phyloP scores from a whole-genome alignment of 2,888 invertebrate species.

The Tenthredo distinguenda region DNA sequence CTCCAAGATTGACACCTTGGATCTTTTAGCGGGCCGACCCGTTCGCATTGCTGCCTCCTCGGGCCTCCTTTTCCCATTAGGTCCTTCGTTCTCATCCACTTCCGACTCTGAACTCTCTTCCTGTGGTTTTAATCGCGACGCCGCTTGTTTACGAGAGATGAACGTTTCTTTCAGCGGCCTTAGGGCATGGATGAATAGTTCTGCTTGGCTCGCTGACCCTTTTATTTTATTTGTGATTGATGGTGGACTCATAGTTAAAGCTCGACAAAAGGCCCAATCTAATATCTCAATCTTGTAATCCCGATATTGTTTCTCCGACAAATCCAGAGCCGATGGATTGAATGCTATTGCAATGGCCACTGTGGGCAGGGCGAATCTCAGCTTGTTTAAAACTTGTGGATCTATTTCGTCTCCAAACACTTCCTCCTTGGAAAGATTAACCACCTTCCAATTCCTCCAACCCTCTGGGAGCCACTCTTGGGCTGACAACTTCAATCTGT shows the following conservation, averaged over 20 bases:
- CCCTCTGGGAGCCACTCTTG: conserved; percentile 49
- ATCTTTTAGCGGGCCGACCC: background rate
- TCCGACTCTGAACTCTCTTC: background rate
- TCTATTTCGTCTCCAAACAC: conserved; percentile 56
- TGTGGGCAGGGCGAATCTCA: conserved; percentile 63
- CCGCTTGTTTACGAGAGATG: conserved; percentile 22
- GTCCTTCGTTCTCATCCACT: background rate
- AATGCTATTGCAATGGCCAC: conserved; percentile 62
- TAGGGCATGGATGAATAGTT: conserved; percentile 8
- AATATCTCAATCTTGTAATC: conserved; percentile 62
- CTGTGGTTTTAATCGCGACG: too few species aligned
- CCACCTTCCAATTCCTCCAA: conserved; percentile 57
- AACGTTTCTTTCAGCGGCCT: conserved; percentile 5
- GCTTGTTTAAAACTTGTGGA: conserved; percentile 61
- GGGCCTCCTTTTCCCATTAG: background rate
- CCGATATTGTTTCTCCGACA: conserved; percentile 61
- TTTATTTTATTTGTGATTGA: conserved; percentile 20
- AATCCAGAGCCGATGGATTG: conserved; percentile 65
- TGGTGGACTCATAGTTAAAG: conserved; percentile 38
- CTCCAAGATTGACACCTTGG: background rate
- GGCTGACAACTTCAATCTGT: conserved; percentile 7
- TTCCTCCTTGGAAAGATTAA: conserved; percentile 55
- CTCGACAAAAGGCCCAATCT: conserved; percentile 62
- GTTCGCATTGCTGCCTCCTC: background rate
- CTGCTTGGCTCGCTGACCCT: conserved; percentile 24